These are phyloP conservation scores for Stegana nigrithorax DNA, from an alignment of 2,888 invertebrate species.

Conservation along the genomic window DNA sequence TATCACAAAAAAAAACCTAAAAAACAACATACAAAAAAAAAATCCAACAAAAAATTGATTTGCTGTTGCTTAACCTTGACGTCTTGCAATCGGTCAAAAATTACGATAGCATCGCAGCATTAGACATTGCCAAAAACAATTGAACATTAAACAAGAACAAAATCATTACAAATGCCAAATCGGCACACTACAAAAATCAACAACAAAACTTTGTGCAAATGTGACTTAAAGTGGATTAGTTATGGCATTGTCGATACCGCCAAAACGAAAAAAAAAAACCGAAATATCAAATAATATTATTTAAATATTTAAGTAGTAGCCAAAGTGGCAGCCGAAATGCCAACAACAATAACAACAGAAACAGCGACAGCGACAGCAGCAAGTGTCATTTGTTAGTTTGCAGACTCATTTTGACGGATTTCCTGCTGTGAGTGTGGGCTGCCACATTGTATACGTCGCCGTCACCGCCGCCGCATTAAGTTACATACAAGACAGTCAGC, in stretches of 20 bases:
- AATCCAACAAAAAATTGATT: neutral
- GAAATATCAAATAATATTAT: neutral
- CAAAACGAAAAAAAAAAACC: neutral
- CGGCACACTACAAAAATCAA: neutral
- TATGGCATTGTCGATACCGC: neutral
- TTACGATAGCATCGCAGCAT: neutral
- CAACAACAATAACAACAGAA: slow-evolving; percentile 3
- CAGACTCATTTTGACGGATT: slow-evolving; percentile 32
- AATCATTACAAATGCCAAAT: neutral
- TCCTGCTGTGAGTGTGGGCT: slow-evolving; percentile 51
- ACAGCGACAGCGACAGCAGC: neutral
- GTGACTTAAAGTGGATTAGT: slow-evolving; percentile 7
- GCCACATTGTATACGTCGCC: slow-evolving; percentile 30
- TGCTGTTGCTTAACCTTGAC: slow-evolving; percentile 42
- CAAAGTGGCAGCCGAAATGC: slow-evolving; percentile 30
- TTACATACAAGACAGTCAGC: no score
- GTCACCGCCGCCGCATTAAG: neutral
- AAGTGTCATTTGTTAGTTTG: neutral
- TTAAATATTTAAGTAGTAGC: slow-evolving; percentile 36
- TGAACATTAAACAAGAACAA: neutral
- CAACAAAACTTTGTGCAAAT: neutral
- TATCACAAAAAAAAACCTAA: neutral
- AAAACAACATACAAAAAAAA: neutral
- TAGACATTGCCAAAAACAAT: neutral
- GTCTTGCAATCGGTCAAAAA: slow-evolving; percentile 49